A percentile compares a stretch with the other conserved stretches of the same genome.
These are phyloP conservation scores for Trematomus bernacchii DNA, from an alignment of 2,797 vertebrate species.

Conservation along the genomic window DNA sequence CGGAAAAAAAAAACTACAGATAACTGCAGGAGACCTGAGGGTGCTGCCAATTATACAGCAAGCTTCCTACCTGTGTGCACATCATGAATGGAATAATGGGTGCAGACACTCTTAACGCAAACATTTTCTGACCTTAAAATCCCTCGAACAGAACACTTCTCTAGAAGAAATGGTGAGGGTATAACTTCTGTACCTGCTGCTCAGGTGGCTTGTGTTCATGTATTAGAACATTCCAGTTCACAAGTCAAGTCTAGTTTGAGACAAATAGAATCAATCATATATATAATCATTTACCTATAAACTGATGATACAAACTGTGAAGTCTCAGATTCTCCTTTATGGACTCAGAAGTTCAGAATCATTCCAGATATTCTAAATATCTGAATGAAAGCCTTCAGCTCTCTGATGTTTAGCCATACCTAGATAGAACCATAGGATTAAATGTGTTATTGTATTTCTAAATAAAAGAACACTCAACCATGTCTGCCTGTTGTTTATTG, in stretches of 20 bases:
- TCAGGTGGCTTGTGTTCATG: no score
- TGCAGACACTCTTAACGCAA: slow-evolving; percentile 38
- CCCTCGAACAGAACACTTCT: slow-evolving; percentile 21
- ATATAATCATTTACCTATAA: neutral
- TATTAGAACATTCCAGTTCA: no score
- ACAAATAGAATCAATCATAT: no score
- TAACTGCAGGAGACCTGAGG: slow-evolving; percentile 44
- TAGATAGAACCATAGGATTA: neutral
- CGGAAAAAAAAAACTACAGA: slow-evolving; percentile 18
- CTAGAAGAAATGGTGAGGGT: slow-evolving; percentile 19
- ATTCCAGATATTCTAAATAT: neutral
- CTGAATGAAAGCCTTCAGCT: neutral
- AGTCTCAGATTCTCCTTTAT: neutral
- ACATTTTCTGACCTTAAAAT: slow-evolving; percentile 46
- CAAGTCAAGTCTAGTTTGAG: no score
- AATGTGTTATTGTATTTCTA: neutral
- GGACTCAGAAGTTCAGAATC: neutral
- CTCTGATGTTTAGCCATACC: neutral
- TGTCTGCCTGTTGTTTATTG: neutral
- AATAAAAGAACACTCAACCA: neutral
- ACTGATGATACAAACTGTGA: neutral
- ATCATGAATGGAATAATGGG: slow-evolving; percentile 63
- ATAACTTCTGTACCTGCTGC: no score
- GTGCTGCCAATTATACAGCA: slow-evolving; percentile 37
- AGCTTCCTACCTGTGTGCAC: slow-evolving; percentile 28